Conservation (phyloP, 2,797 vertebrate genomes). For the Pangasius djambal region DNA sequence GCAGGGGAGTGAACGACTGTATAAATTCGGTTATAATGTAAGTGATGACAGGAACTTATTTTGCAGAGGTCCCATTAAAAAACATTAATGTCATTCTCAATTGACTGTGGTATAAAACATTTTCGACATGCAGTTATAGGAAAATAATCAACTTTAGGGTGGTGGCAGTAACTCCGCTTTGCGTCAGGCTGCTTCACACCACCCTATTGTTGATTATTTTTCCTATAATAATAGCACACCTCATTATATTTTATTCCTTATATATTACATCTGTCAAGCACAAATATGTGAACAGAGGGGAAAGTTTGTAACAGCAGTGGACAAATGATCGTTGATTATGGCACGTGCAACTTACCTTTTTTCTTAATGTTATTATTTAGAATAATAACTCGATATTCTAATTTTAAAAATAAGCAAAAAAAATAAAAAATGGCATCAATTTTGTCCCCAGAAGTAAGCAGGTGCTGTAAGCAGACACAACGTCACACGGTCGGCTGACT, state of each 20-base stretch:
- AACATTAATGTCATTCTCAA: not conserved
- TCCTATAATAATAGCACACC: not conserved
- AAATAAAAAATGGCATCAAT: not conserved
- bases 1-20: not conserved
- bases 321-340: not conserved
- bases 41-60: not conserved
- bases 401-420: not conserved
- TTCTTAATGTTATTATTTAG: not conserved
- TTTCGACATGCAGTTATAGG: not conserved
- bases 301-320: not conserved
- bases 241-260: not conserved
- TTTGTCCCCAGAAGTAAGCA: not conserved
- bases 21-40: not conserved
- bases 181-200: not conserved
- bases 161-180: not conserved
- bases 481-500: conserved; percentile 24
- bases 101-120: not conserved
- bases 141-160: not conserved
- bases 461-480: not conserved
- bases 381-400: not conserved
- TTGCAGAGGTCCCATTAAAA: not conserved
- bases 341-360: not conserved
- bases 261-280: not conserved
- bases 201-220: not conserved
- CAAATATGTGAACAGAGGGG: not conserved